A percentile compares a stretch with the other conserved stretches of the same genome.
Conservation (phyloP, 2,888 invertebrate species). For the Acanthosepion esculentum region DNA sequence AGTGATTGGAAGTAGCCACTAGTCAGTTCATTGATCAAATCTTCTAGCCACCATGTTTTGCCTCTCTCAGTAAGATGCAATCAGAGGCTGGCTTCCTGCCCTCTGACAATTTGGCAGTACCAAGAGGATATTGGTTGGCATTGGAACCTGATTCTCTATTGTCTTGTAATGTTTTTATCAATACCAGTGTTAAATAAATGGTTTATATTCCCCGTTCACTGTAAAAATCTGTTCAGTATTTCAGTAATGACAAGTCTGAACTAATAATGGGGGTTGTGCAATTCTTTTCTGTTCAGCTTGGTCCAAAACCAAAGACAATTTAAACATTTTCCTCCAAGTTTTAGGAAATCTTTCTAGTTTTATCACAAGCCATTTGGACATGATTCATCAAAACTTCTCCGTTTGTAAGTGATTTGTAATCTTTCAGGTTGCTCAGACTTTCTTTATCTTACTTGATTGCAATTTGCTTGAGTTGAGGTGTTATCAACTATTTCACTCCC, state of each 20-base stretch:
- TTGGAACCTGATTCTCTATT: not conserved
- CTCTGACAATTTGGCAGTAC: conserved; percentile 23
- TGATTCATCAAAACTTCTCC: not conserved
- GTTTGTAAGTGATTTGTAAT: not conserved
- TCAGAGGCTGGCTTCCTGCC: conserved; percentile 12
- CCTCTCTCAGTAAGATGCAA: not conserved
- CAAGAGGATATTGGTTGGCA: not conserved
- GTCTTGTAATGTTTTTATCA: conserved; percentile 10
- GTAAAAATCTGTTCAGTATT: not conserved
- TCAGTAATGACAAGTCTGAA: not conserved
- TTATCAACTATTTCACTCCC: no score
- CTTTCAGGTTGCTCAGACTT: not conserved
- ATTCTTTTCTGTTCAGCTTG: not conserved
- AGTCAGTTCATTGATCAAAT: not conserved
- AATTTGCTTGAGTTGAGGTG: no score
- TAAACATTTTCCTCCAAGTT: not conserved
- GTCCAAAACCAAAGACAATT: not conserved
- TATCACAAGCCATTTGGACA: not conserved
- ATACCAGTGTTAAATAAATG: not conserved
- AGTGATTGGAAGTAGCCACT: not conserved
- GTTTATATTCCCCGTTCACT: not conserved
- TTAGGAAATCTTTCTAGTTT: not conserved
- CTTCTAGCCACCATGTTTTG: not conserved
- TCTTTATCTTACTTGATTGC: no score
- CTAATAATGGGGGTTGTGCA: not conserved